phyloP scores from a whole-genome alignment of 2,113 vertebrate genomes.

The Melanerpes formicivorus region DNA sequence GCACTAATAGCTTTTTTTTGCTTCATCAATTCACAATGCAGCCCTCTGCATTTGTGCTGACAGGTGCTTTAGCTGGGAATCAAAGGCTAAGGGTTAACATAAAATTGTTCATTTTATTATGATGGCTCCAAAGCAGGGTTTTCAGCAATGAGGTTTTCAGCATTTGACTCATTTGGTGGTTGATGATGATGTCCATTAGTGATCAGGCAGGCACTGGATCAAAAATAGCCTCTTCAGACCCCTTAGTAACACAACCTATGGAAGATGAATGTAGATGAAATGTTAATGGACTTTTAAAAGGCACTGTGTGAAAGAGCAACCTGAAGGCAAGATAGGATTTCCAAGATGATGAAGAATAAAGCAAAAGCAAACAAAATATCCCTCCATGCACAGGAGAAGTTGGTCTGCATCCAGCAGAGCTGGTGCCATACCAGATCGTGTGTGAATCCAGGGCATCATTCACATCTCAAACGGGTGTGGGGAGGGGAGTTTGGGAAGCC shows the following conservation, averaged over 20 bases:
- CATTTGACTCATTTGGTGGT: conserved; percentile 63
- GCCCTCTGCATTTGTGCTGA: conserved; percentile 37
- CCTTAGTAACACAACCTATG: conserved; percentile 31
- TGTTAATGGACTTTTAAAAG: conserved; percentile 53
- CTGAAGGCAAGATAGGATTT: not conserved
- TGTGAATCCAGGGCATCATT: conserved; percentile 38
- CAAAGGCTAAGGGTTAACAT: conserved; percentile 59
- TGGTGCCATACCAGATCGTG: conserved; percentile 35
- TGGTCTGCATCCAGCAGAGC: not conserved
- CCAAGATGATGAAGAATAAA: not conserved
- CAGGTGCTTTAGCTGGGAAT: conserved; percentile 47
- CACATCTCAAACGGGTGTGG: conserved; percentile 5
- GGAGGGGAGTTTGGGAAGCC: not conserved
- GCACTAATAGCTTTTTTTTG: conserved; percentile 51
- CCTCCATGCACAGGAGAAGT: not conserved
- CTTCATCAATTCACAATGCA: conserved; percentile 54
- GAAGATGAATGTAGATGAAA: conserved; percentile 47
- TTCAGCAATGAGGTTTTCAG: conserved; percentile 67
- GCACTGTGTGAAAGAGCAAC: not conserved
- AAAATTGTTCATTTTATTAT: conserved; percentile 60
- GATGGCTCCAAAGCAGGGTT: conserved; percentile 56
- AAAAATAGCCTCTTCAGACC: conserved; percentile 50
- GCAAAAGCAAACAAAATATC: conserved; percentile 3
- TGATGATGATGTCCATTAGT: conserved; percentile 69
- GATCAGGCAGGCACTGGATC: conserved; percentile 27